phyloP scores from a whole-genome alignment of 2,888 invertebrate genomes.

The Drymonia ruficornis region DNA sequence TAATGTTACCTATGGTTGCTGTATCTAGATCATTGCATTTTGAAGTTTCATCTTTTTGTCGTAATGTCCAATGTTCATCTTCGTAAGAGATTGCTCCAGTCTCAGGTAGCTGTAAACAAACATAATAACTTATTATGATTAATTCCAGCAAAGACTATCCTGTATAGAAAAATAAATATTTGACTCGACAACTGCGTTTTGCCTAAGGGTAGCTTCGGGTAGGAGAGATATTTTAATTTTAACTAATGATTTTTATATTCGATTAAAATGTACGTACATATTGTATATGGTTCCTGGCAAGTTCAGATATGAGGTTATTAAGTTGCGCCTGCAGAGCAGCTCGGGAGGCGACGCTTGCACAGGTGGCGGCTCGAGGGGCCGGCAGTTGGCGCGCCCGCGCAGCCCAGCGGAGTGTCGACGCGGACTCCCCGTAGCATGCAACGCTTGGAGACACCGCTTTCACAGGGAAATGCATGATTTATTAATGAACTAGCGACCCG shows the following conservation, averaged over 20 bases:
- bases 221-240: no score
- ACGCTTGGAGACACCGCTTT: constrained; percentile 91
- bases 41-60: constrained; percentile 30
- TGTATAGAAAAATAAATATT: no score
- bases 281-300: constrained; percentile 62
- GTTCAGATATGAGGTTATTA: constrained; percentile 61
- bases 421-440: constrained; percentile 90
- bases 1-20: constrained; percentile 71
- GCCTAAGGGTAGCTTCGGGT: no score
- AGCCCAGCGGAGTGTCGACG: constrained; percentile 92
- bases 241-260: no score
- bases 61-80: constrained; percentile 62
- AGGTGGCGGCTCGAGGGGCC: constrained; percentile 36
- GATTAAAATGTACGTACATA: constrained; percentile 70
- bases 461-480: not conserved
- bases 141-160: not conserved
- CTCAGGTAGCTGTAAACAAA: constrained; percentile 61
- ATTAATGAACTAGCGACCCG: not conserved
- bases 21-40: constrained; percentile 23
- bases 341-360: constrained; percentile 38
- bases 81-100: constrained; percentile 65
- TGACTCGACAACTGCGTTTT: no score
- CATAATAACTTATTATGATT: constrained; percentile 1
- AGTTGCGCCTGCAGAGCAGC: constrained; percentile 72
- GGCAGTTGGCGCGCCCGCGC: constrained; percentile 89